Evolutionary conservation across 1,140 invertebrate genomes (phyloP).

Genomic region (Hormaphis cornu): DNA sequence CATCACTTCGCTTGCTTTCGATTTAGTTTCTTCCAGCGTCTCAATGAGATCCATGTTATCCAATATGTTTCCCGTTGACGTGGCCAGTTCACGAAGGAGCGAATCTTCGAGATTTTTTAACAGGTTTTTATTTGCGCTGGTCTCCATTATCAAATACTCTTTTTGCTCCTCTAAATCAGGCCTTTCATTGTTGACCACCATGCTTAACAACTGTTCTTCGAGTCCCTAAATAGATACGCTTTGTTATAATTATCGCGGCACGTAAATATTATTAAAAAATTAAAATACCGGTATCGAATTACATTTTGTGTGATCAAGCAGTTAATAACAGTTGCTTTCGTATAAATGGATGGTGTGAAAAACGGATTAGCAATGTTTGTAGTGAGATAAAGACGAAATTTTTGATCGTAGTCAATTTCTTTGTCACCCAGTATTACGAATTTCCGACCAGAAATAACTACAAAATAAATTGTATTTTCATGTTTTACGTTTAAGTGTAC

Average conservation of each 20-base stretch:
- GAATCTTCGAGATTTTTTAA: slow-evolving; percentile 73
- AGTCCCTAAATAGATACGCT: slow-evolving; percentile 52
- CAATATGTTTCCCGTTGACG: slow-evolving; percentile 78
- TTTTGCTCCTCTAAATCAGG: slow-evolving; percentile 78
- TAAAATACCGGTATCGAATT: slow-evolving; percentile 21
- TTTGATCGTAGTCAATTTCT: slow-evolving; percentile 74
- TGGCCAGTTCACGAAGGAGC: slow-evolving; percentile 67
- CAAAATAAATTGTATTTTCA: background rate
- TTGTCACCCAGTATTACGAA: slow-evolving; percentile 42
- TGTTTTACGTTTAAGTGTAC: too few relatives aligned
- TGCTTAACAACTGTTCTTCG: slow-evolving; percentile 78
- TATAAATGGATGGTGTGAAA: slow-evolving; percentile 72
- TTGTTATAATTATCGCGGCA: background rate
- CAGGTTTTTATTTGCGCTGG: slow-evolving; percentile 71
- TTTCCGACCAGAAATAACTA: background rate
- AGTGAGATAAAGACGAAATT: slow-evolving; percentile 77
- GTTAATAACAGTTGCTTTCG: slow-evolving; percentile 80
- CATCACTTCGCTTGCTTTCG: slow-evolving; percentile 47
- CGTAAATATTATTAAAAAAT: slow-evolving; percentile 4
- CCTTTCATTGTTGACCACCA: slow-evolving; percentile 69
- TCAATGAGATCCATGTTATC: slow-evolving; percentile 76
- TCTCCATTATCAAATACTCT: slow-evolving; percentile 72
- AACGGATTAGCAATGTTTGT: slow-evolving; percentile 79
- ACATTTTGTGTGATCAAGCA: slow-evolving; percentile 72
- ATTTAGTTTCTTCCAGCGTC: slow-evolving; percentile 47